Base-by-base conservation (phyloP, 1,140 invertebrate species). In the Drosophila busckii region DNA sequence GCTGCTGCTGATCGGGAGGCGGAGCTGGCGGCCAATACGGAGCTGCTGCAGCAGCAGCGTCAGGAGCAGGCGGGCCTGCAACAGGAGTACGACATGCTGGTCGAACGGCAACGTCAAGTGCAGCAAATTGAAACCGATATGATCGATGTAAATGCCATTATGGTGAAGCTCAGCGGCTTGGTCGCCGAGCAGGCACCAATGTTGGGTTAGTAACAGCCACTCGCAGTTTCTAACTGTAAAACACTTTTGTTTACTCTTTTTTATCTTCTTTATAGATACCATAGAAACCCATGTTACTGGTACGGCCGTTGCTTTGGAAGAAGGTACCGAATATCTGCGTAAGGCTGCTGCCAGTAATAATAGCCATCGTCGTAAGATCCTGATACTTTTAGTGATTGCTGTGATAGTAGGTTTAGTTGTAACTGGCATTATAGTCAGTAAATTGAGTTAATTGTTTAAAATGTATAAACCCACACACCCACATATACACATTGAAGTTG, bases 111-210 rank as follows among this genome's bases (percentile, higher is more conserved):
- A 67, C 90, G 92, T 12, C 90, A 92, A 82, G 91, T 95, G 49
- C 90, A 90, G 59, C 89, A 91, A 82, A 94, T 95, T 32, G 94
- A 97, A 88, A 91, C 91, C 2, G 94, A 97, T 86, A 94, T 98
- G 45, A 88, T 95, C 42, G 96, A 97, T 88, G 93, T 97, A 0
- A 97, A 97, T 88, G 92, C 95, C 86, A 97, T 98, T 41, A 98
- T 98, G 93, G 92, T 93, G 53, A 93, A 96, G 67, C 88, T 98
- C n/a, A 93, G 92, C 2, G 91, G 90, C 28, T 87, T 97, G 73
- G 94, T 97, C 1, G 89, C 93, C 78, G 91, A 93, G 66, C 97
- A 98, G 88, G 93, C 92, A 22, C 92, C 95, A 62, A 89, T 90
- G 45, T 91, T 98, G 67, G 95, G 96, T 97, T 90, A 90, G 91